Percentiles rank a stretch among this genome's conserved stretches.
These are phyloP conservation scores for Neogale vison DNA, from an alignment of 2,113 vertebrate species.

Conservation along the genomic window DNA sequence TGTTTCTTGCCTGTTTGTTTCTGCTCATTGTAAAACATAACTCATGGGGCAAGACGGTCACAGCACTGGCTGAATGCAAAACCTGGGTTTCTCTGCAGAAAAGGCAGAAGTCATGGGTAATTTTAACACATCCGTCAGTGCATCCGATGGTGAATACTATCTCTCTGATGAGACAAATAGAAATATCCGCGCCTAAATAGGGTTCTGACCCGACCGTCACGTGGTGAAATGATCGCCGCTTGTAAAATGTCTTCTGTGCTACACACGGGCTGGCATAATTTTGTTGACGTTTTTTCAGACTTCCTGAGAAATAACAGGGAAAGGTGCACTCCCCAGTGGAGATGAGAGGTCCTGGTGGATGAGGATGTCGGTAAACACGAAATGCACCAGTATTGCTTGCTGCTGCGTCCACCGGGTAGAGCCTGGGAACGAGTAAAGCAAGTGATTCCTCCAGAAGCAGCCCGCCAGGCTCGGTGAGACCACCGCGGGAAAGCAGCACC, in stretches of 20 bases:
- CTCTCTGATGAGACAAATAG: conserved; percentile 35
- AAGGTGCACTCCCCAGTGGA: background rate
- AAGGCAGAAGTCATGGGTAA: background rate
- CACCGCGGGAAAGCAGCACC: background rate
- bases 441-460: conserved; percentile 39
- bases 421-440: conserved; percentile 9
- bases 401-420: conserved; percentile 2
- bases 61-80: background rate
- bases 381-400: background rate
- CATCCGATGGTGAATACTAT: background rate
- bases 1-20: background rate
- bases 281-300: conserved; percentile 6
- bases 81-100: background rate
- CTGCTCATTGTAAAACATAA: background rate
- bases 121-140: background rate
- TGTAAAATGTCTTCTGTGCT: conserved; percentile 39
- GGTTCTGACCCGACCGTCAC: background rate
- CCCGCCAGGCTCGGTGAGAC: background rate
- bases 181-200: background rate
- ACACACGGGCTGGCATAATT: background rate
- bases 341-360: background rate
- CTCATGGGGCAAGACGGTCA: background rate
- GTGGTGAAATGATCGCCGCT: background rate
- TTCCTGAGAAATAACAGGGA: conserved; percentile 44
- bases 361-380: conserved; percentile 37